Evolutionary conservation across 1,140 invertebrate genomes (phyloP), one percentile per base, ranked within the genome.

Genomic region (Leptinotarsa texana): DNA sequence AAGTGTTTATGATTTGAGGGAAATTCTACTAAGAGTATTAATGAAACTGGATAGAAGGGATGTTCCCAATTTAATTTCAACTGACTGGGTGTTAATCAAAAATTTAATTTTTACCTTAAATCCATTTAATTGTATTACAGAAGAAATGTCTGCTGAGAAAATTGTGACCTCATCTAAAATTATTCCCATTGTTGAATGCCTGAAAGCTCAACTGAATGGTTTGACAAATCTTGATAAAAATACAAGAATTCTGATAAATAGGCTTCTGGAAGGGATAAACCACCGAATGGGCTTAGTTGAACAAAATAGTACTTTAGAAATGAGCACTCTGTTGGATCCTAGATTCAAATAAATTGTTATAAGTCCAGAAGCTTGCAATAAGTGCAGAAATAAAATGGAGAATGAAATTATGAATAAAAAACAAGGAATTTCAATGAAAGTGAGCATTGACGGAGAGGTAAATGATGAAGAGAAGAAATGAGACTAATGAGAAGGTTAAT

Each of bases 301-400:
- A 57, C 49, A 13, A 13, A 66, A 74, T 18, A 67, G 49, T n/a
- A 66, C 18, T 47, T 27, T 51, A 33, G 15, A 78, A 66, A 82
- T 80, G 74, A 76, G 79, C 61, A 80, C 80, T 8, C 80, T 83
- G 72, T 47, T 83, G 48, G 82, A 83, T 74, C 81, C 83, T 13
- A 77, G 82, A 62, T 83, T 81, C 75, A 82, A 83, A 72, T 80
- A 82, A 78, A 27, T 62, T 72, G 73, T 27, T 27, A 27, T 6
- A 27, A 27, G 27, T 27, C 27, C 5, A 27, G 27, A 27, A 27
- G 27, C 27, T 27, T 27, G 27, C 27, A 27, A 27, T 27, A 6
- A 6, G 27, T 27, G 27, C 27, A 27, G 27, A 27, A 27, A 27
- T 27, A 27, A 27, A 27, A 27, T 27, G 27, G 6, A 27, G 27